These are phyloP conservation scores for Epirrhoe alternata DNA, from an alignment of 2,888 invertebrate species.

Conservation along the genomic window DNA sequence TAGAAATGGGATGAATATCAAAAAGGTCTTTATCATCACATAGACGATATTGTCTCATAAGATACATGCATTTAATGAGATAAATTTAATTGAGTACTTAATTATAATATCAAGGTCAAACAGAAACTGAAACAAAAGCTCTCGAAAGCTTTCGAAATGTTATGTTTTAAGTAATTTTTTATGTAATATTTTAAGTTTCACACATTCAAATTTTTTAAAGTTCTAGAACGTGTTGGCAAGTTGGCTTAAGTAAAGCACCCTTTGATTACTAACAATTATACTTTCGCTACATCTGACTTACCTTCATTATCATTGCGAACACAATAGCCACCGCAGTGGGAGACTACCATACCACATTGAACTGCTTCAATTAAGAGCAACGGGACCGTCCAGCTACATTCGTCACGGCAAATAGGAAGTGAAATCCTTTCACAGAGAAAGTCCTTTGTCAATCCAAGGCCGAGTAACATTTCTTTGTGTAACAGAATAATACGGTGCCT, in stretches of 20 bases:
- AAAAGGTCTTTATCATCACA: no score
- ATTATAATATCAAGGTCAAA: no score
- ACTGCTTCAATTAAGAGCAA: constrained; percentile 56
- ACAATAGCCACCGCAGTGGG: constrained; percentile 33
- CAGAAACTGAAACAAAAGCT: no score
- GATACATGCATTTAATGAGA: no score
- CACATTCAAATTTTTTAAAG: no score
- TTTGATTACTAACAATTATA: constrained; percentile 17
- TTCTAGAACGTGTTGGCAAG: not conserved
- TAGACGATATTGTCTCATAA: no score
- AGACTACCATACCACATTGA: constrained; percentile 46
- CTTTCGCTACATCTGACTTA: constrained; percentile 30
- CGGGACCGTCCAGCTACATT: constrained; percentile 53
- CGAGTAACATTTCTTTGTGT: constrained; percentile 76
- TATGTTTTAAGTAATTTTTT: no score
- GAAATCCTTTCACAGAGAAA: constrained; percentile 74
- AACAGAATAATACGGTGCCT: constrained; percentile 73
- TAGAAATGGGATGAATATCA: no score
- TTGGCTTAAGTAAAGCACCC: not conserved
- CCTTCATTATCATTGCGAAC: constrained; percentile 23
- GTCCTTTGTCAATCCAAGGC: constrained; percentile 77
- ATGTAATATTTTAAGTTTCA: no score
- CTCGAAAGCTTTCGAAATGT: no score
- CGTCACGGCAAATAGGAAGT: constrained; percentile 71
- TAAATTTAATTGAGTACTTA: no score